Evolutionary conservation across 2,797 vertebrate genomes (phyloP).

Genomic region (Tangara arthus): DNA sequence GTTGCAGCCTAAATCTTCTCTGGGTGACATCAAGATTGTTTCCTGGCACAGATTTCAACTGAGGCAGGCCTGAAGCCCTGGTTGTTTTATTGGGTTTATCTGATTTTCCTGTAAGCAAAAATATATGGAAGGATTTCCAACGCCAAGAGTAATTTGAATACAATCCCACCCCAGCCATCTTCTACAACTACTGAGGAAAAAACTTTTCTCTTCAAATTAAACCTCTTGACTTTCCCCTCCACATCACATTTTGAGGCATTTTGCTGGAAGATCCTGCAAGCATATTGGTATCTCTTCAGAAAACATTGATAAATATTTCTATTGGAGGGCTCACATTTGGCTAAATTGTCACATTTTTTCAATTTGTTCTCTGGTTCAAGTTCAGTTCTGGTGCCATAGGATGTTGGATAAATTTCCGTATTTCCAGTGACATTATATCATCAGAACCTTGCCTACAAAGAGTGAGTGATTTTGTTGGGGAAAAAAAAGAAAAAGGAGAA

Average conservation of each 20-base stretch:
- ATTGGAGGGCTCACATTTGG: background rate
- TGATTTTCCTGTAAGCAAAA: background rate
- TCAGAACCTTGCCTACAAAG: constrained; percentile 56
- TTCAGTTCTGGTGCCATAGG: background rate
- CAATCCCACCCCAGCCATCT: background rate
- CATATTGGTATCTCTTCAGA: background rate
- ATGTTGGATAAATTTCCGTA: background rate
- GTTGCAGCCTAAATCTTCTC: background rate
- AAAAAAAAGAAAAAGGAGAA: background rate
- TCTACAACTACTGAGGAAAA: background rate
- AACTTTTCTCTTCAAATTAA: background rate
- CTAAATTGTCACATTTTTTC: background rate
- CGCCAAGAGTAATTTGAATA: background rate
- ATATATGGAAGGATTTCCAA: background rate
- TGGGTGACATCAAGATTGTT: background rate
- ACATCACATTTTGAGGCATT: background rate
- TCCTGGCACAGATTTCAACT: background rate
- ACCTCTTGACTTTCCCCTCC: background rate
- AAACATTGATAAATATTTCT: background rate
- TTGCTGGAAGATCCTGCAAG: background rate
- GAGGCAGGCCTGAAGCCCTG: background rate
- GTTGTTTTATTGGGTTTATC: background rate
- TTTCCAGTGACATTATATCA: constrained; percentile 58
- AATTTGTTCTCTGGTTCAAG: background rate
- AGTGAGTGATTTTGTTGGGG: constrained; percentile 31